Conservation (phyloP, 2,797 vertebrate species). For the Mastacembelus armatus region DNA sequence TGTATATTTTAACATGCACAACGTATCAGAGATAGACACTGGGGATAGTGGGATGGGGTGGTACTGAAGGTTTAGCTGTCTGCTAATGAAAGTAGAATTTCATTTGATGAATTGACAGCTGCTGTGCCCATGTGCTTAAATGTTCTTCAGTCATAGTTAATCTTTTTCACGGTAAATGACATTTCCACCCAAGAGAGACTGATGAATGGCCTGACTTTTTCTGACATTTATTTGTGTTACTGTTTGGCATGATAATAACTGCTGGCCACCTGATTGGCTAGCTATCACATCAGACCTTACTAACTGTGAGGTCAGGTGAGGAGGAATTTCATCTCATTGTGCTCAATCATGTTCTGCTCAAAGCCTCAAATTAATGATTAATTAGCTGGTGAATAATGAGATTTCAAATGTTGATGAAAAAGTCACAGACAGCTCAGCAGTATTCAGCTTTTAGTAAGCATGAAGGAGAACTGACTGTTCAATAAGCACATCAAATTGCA, state of each 20-base stretch:
- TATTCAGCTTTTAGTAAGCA: neutral
- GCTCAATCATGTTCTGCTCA: slow-evolving; percentile 16
- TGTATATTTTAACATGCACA: slow-evolving; percentile 16
- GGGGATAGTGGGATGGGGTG: neutral
- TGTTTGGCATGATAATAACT: slow-evolving; percentile 63
- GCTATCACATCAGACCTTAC: slow-evolving; percentile 38
- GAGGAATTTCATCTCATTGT: slow-evolving; percentile 30
- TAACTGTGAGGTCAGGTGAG: slow-evolving; percentile 32
- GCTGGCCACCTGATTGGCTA: slow-evolving; percentile 41
- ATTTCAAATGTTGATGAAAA: slow-evolving; percentile 11
- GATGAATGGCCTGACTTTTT: slow-evolving; percentile 66
- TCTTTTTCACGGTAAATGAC: slow-evolving; percentile 69
- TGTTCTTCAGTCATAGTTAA: slow-evolving; percentile 58
- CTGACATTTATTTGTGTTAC: slow-evolving; percentile 70
- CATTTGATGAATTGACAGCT: slow-evolving; percentile 60
- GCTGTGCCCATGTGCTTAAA: slow-evolving; percentile 34
- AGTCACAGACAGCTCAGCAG: neutral
- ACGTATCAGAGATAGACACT: slow-evolving; percentile 13
- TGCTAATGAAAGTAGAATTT: slow-evolving; percentile 65
- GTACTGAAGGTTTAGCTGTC: slow-evolving; percentile 32
- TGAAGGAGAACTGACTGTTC: slow-evolving; percentile 5
- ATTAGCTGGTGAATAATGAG: slow-evolving; percentile 32
- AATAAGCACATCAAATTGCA: neutral
- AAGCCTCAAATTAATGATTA: slow-evolving; percentile 27
- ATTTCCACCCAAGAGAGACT: slow-evolving; percentile 41